Evolutionary conservation across 2,797 vertebrate species (phyloP).

Genomic region (Myotis pilosus): DNA sequence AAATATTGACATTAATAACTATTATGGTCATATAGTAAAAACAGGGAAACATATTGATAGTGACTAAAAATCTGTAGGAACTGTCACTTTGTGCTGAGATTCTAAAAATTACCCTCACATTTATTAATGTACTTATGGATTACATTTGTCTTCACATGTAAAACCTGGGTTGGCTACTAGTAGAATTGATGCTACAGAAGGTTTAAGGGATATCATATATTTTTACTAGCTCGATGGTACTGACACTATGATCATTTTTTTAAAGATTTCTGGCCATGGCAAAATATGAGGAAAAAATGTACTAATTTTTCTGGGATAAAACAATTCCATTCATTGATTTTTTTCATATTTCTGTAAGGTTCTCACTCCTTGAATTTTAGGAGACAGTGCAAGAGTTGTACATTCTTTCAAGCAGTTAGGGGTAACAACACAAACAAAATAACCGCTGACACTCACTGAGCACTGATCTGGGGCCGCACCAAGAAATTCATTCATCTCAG

Average conservation of each 20-base stretch:
- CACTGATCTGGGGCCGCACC: neutral
- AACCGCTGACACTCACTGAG: neutral
- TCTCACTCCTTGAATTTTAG: neutral
- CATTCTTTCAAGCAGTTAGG: neutral
- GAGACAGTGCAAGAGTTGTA: neutral
- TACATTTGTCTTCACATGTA: constrained; percentile 41
- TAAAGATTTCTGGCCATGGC: neutral
- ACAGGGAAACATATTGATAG: constrained; percentile 46
- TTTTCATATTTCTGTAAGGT: neutral
- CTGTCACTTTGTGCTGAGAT: constrained; percentile 18
- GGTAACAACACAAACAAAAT: neutral
- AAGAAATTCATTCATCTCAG: neutral
- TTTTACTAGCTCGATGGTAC: neutral
- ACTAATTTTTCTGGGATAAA: neutral
- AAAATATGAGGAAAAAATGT: neutral
- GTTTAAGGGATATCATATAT: neutral
- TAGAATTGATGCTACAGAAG: neutral
- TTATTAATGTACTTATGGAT: constrained; percentile 15
- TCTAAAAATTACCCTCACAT: constrained; percentile 38
- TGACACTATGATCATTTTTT: neutral
- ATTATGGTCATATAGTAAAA: constrained; percentile 50
- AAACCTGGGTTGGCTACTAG: neutral
- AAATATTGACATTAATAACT: constrained; percentile 71
- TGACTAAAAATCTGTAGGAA: constrained; percentile 52
- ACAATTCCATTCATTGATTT: neutral